A percentile compares a stretch with the other conserved stretches of the same genome.
Conservation (phyloP, 2,888 invertebrate species). For the Artemia sp. region DNA sequence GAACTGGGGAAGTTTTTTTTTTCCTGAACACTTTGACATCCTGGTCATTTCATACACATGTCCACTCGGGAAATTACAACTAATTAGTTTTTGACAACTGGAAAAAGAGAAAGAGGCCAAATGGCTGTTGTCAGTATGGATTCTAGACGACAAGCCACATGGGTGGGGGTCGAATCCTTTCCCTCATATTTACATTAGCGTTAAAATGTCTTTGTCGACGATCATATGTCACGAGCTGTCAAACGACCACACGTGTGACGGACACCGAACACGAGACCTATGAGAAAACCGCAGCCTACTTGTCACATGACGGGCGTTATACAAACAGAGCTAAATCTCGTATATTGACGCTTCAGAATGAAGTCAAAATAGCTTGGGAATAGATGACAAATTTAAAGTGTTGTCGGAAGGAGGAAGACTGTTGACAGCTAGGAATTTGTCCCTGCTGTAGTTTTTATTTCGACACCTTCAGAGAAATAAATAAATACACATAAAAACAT, state of each 20-base stretch:
- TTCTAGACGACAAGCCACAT: no score
- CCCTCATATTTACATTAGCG: constrained; percentile 1
- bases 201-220: not conserved
- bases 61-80: no score
- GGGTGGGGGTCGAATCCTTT: no score
- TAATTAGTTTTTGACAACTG: no score
- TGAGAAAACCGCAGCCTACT: constrained; percentile 9
- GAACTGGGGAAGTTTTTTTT: no score
- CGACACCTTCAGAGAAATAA: no score
- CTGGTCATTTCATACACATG: no score
- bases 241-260: constrained; percentile 15
- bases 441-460: no score
- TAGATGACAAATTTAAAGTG: constrained; percentile 13
- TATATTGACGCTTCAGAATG: constrained; percentile 8
- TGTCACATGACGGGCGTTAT: not conserved
- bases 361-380: constrained; percentile 8
- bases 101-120: no score
- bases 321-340: constrained; percentile 8
- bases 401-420: constrained; percentile 1
- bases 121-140: no score
- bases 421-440: not conserved
- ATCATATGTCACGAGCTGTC: constrained; percentile 1
- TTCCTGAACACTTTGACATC: no score
- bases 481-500: no score
- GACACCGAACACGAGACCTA: constrained; percentile 15